phyloP scores from a whole-genome alignment of 2,113 vertebrate genomes.

The Symphodus melops region DNA sequence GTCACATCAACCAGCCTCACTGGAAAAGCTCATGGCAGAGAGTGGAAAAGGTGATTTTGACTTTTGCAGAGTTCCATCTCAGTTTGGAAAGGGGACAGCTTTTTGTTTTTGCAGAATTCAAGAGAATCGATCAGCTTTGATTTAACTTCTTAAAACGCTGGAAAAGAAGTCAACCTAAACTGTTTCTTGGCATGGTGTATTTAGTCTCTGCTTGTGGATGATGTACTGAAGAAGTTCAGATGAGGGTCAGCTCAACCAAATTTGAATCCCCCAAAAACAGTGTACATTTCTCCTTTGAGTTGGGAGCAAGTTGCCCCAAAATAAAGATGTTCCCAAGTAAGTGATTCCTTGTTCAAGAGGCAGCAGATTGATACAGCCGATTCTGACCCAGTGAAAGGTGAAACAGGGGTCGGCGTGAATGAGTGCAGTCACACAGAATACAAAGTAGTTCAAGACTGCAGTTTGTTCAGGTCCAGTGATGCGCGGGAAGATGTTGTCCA shows the following conservation, averaged over 20 bases:
- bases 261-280: no score
- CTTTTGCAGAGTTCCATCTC: not conserved
- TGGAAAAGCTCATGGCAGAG: not conserved
- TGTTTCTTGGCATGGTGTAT: no score
- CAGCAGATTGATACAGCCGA: not conserved
- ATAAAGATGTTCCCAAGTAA: not conserved
- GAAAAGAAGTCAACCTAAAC: no score
- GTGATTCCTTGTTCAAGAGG: not conserved
- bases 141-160: no score
- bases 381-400: not conserved
- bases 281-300: no score
- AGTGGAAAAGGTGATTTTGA: not conserved
- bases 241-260: no score
- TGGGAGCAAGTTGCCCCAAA: not conserved
- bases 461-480: not conserved
- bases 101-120: not conserved
- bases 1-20: no score
- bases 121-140: no score
- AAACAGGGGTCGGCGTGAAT: slow-evolving; percentile 8
- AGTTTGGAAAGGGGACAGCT: not conserved
- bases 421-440: slow-evolving; percentile 6
- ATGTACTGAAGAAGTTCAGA: not conserved
- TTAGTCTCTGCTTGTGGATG: no score
- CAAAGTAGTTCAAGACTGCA: not conserved
- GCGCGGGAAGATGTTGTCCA: not conserved